A percentile compares a stretch with the other conserved stretches of the same genome.
These are phyloP conservation scores for Chlorops oryzae DNA, from an alignment of 1,140 invertebrate species.

Conservation along the genomic window DNA sequence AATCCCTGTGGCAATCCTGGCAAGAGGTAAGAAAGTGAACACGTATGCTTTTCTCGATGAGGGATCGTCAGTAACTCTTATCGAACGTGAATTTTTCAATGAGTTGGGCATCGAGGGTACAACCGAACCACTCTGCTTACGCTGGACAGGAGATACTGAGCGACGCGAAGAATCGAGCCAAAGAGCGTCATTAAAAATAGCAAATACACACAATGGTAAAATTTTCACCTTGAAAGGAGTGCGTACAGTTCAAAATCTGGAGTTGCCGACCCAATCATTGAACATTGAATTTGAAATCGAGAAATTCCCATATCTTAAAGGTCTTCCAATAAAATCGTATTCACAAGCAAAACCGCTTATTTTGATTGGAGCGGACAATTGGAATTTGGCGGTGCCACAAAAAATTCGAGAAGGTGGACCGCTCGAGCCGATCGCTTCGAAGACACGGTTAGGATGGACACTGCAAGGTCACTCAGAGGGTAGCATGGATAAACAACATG, in stretches of 20 bases:
- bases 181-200: not conserved
- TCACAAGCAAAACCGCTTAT: not conserved
- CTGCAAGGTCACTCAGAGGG: not conserved
- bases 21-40: not conserved
- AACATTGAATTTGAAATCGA: too few species aligned
- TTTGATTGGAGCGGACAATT: constrained; percentile 5
- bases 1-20: too few species aligned
- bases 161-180: too few species aligned
- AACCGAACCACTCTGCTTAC: not conserved
- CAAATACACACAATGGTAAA: not conserved
- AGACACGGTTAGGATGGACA: constrained; percentile 6
- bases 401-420: constrained; percentile 2
- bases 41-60: constrained; percentile 4
- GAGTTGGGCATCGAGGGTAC: not conserved
- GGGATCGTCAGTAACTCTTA: not conserved
- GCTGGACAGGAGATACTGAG: not conserved
- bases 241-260: too few species aligned
- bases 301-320: constrained; percentile 1
- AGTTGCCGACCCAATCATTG: too few species aligned
- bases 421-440: constrained; percentile 1
- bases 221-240: not conserved
- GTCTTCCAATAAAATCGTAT: not conserved
- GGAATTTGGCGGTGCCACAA: constrained; percentile 2
- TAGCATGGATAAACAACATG: too few species aligned
- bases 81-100: not conserved